Conservation (phyloP, 2,888 invertebrate genomes). For the Mythimna vitellina region DNA sequence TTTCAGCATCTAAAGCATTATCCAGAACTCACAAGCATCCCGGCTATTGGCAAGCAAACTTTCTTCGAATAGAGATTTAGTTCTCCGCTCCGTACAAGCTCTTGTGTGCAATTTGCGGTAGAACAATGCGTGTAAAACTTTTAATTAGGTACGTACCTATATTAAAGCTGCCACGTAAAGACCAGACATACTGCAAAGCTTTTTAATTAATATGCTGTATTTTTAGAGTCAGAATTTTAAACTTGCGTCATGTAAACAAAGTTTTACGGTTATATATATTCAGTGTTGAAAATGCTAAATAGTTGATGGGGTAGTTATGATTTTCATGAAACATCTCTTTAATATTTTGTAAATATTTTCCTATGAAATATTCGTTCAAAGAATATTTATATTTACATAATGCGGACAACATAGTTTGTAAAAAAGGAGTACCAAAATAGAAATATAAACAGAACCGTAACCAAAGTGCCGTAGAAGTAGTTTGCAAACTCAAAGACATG, state of each 20-base stretch:
- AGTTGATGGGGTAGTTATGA: not conserved
- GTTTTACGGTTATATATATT: not conserved
- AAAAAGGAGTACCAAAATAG: constrained; percentile 8
- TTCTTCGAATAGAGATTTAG: constrained; percentile 57
- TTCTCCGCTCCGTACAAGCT: constrained; percentile 23
- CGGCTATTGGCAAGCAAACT: constrained; percentile 57
- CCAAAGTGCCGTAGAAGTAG: constrained; percentile 53
- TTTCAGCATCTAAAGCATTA: constrained; percentile 31
- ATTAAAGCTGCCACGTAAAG: constrained; percentile 17
- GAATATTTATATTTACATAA: not conserved
- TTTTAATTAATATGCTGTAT: constrained; percentile 21
- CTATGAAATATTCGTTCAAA: not conserved
- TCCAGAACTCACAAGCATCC: constrained; percentile 31
- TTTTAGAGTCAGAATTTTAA: constrained; percentile 16
- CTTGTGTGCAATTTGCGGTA: constrained; percentile 36
- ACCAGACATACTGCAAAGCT: not conserved
- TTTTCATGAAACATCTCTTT: not conserved
- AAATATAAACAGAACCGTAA: constrained; percentile 34
- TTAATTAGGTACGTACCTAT: constrained; percentile 31
- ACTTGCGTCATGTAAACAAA: constrained; percentile 13
- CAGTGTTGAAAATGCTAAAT: constrained; percentile 1
- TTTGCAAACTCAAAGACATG: constrained; percentile 55
- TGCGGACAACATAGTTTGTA: not conserved
- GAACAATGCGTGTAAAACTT: constrained; percentile 46
- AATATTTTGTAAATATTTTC: not conserved